Evolutionary conservation across 2,113 vertebrate species (phyloP).

Genomic region (Nycticorax nycticorax): DNA sequence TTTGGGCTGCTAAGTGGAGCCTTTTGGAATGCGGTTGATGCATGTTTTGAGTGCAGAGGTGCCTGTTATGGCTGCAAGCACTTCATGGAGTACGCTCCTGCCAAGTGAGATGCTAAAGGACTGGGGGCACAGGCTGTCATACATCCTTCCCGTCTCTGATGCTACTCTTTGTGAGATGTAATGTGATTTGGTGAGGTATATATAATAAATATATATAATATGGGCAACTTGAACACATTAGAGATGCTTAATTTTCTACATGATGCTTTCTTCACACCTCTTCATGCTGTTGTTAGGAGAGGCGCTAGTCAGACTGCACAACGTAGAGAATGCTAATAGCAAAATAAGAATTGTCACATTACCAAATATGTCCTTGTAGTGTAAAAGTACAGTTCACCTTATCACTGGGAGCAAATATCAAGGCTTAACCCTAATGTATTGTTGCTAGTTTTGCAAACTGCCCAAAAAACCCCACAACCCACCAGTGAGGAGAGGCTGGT

Average conservation of each 20-base stretch:
- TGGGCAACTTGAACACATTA: background rate
- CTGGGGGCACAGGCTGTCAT: rapidly evolving
- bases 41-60: background rate
- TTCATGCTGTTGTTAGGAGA: background rate
- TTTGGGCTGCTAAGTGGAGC: background rate
- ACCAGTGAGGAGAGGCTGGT: background rate
- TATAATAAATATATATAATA: background rate
- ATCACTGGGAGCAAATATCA: background rate
- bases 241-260: background rate
- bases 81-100: background rate
- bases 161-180: background rate
- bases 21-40: background rate
- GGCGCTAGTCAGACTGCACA: background rate
- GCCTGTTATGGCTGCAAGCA: background rate
- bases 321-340: background rate
- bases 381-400: background rate
- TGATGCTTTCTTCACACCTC: background rate
- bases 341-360: background rate
- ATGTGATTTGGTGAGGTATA: background rate
- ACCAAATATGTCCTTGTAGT: background rate
- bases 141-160: background rate
- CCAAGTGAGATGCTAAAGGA: background rate
- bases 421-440: background rate
- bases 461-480: background rate
- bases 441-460: background rate